Evolutionary conservation across 2,113 vertebrate genomes (phyloP).

Genomic region (Tricholaema leucomelas): DNA sequence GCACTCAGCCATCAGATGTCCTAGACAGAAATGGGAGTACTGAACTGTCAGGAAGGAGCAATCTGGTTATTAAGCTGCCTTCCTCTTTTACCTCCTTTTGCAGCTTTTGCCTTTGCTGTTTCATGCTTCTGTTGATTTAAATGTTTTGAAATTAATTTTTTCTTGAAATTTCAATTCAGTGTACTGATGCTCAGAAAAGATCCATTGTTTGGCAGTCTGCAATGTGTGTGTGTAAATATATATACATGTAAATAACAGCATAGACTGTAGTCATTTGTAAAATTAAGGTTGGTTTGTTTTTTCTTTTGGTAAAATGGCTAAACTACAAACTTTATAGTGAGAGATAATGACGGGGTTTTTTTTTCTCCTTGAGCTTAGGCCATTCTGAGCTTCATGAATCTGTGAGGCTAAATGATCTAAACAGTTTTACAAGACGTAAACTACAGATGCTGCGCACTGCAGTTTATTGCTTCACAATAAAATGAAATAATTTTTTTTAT

Average conservation of each 20-base stretch:
- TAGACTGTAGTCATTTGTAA: not conserved
- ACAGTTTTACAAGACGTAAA: not conserved
- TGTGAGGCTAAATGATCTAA: not conserved
- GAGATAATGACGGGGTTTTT: not conserved
- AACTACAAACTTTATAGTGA: not conserved
- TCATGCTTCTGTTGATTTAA: not conserved
- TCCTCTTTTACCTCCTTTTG: not conserved
- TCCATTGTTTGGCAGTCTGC: not conserved
- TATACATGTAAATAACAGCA: not conserved
- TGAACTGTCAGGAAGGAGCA: not conserved
- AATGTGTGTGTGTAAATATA: too few species aligned
- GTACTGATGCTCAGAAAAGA: not conserved
- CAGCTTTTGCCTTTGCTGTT: not conserved
- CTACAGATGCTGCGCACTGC: not conserved
- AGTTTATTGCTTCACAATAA: not conserved
- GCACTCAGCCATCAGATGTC: not conserved
- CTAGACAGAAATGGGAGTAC: not conserved
- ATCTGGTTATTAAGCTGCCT: not conserved
- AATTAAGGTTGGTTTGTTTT: not conserved
- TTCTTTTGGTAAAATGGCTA: not conserved
- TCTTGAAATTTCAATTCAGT: not conserved
- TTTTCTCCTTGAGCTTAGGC: not conserved
- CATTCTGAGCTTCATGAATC: not conserved
- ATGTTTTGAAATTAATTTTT: not conserved
- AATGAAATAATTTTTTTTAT: not conserved